Conservation (phyloP, 1,140 invertebrate genomes). For the Periplaneta americana region DNA sequence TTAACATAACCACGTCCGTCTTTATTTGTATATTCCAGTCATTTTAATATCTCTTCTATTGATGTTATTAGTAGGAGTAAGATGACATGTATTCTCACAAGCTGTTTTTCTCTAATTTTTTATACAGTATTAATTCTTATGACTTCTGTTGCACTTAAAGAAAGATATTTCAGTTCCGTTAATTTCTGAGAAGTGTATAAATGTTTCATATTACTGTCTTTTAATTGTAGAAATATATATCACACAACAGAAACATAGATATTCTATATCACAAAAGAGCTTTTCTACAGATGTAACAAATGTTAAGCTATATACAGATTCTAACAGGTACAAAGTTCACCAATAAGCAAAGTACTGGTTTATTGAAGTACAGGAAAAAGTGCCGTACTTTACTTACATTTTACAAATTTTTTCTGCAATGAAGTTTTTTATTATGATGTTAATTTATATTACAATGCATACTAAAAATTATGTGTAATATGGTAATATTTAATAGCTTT, state of each 20-base stretch:
- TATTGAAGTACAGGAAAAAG: not conserved
- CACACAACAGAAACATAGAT: not conserved
- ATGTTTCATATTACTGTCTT: not conserved
- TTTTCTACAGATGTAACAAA: not conserved
- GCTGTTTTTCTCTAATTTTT: too few relatives aligned
- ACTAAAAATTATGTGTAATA: not conserved
- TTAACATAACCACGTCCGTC: not conserved
- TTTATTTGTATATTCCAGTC: not conserved
- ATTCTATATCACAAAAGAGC: not conserved
- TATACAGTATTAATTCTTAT: not conserved
- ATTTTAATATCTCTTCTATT: too few relatives aligned
- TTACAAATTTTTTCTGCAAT: not conserved
- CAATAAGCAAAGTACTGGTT: not conserved
- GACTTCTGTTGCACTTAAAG: not conserved
- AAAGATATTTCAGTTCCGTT: not conserved
- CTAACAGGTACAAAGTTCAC: not conserved
- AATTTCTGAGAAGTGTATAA: not conserved
- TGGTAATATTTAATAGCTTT: not conserved
- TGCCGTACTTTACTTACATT: not conserved
- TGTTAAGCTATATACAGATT: not conserved
- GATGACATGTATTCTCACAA: too few relatives aligned
- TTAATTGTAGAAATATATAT: not conserved
- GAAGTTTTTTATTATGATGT: not conserved
- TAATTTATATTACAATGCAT: not conserved
- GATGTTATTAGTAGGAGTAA: too few relatives aligned